These are phyloP conservation scores for Hydroisotoma schaefferi DNA, from an alignment of 2,888 invertebrate genomes.

Conservation along the genomic window DNA sequence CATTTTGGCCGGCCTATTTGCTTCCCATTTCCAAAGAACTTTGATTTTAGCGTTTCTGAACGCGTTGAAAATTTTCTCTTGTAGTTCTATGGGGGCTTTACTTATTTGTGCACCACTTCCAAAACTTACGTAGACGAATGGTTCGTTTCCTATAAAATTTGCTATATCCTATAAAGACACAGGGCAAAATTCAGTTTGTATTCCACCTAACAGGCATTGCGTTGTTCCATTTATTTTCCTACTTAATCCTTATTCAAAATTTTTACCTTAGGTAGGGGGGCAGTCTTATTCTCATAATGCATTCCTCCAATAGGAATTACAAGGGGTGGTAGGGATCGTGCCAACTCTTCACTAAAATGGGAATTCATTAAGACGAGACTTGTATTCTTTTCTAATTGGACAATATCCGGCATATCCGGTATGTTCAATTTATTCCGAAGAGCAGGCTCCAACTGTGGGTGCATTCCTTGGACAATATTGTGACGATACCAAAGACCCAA, in stretches of 20 bases:
- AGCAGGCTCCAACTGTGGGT: conserved; percentile 25
- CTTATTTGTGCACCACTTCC: conserved; percentile 53
- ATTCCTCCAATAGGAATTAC: conserved; percentile 26
- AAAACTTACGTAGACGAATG: conserved; percentile 41
- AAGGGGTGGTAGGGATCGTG: conserved; percentile 28
- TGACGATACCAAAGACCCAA: conserved; percentile 6
- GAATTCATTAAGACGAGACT: conserved; percentile 39
- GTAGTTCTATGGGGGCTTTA: conserved; percentile 71
- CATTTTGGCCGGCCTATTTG: conserved; percentile 16
- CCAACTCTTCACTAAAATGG: conserved; percentile 36
- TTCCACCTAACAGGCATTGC: neutral
- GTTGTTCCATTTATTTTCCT: neutral
- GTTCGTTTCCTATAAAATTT: conserved; percentile 21
- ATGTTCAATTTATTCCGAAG: conserved; percentile 18
- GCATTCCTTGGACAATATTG: conserved; percentile 7
- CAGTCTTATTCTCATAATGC: conserved; percentile 16
- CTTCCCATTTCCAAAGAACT: conserved; percentile 40
- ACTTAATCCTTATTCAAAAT: neutral
- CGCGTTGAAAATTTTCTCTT: conserved; percentile 67
- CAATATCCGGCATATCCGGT: conserved; percentile 23
- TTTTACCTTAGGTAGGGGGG: conserved; percentile 21
- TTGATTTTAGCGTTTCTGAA: conserved; percentile 52
- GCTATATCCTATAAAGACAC: conserved; percentile 27
- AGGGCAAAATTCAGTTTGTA: neutral
- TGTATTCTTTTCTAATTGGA: conserved; percentile 27